A percentile compares a stretch with the other conserved stretches of the same genome.
phyloP scores from a whole-genome alignment of 1,140 invertebrate species.

The Atta colombica region DNA sequence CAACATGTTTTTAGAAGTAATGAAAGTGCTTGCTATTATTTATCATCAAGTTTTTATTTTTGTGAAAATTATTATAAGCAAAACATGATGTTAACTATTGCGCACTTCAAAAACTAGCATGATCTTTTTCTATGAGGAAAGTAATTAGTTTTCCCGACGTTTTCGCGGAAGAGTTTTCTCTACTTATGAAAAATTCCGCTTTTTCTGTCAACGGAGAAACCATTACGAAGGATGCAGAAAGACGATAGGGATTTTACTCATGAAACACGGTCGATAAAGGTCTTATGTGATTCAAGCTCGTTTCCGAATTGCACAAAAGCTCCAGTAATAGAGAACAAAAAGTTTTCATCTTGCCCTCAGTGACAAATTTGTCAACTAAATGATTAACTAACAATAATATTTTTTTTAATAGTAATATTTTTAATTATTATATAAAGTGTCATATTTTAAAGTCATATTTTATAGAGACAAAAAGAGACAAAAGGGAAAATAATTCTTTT shows the following conservation, averaged over 20 bases:
- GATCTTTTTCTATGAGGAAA: not conserved
- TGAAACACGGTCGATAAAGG: conserved; percentile 40
- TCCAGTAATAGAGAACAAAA: not conserved
- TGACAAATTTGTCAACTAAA: not conserved
- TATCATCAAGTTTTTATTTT: conserved; percentile 9
- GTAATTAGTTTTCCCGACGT: conserved; percentile 36
- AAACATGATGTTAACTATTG: not conserved
- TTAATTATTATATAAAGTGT: not conserved
- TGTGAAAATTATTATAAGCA: not conserved
- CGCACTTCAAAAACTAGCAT: not conserved
- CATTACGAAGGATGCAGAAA: not conserved
- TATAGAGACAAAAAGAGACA: not conserved
- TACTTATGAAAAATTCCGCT: conserved; percentile 6
- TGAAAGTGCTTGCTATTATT: not conserved
- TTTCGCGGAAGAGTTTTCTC: not conserved
- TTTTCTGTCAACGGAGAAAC: conserved; percentile 20
- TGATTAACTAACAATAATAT: not conserved
- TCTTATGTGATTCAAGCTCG: conserved; percentile 38
- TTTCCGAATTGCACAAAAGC: conserved; percentile 25
- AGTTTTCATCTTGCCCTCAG: conserved; percentile 7
- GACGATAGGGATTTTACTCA: conserved; percentile 42
- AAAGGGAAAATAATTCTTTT: not conserved
- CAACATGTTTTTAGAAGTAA: not conserved
- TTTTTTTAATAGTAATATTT: not conserved
- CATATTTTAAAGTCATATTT: no score